Base-by-base conservation (phyloP, 2,888 invertebrate genomes). In the Phyto melanocephala region DNA sequence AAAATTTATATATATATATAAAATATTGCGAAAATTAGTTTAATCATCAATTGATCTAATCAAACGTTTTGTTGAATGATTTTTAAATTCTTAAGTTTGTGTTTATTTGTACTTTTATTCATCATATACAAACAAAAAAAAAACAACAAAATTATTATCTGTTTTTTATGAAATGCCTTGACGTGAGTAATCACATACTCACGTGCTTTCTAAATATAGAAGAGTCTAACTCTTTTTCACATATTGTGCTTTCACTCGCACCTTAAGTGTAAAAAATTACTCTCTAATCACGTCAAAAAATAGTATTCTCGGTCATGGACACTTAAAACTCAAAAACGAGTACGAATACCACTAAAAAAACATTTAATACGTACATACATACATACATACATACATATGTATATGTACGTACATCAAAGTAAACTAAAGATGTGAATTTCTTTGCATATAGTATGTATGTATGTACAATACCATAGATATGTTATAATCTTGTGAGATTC, bases 161-260 rank as follows among this genome's bases (percentile, higher is more conserved):
- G 17, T 40, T 74, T 10, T 70, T 15, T 13, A 37, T 42, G 40
- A 68, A 58, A 58, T 50, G 15, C 28, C 28, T 75, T 82, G 79
- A 70, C 62, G 85, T 90, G 87, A 88, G 87, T 89, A 89, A 88
- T 87, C 79, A n/a, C n/a, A 52, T 60, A 67, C 86, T 89, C 89
- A 90, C 90, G 90, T 89, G 90, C 88, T 85, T 84, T 85, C 88
- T 88, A 88, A 86, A 87, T 88, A 86, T 88, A 89, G 86, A 84
- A 78, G 67, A 58, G 20, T 72, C 54, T 78, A 15, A 15, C 72
- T 63, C 56, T 35, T 28, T 62, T 42, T 22, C 17, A n/a, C n/a
- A 58, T 52, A 78, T 50, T 76, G 68, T 54, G 68, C 68, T 68
- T 74, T 80, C 68, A 62, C 68, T 74, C 74, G 52, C 79, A 67